Percentiles rank a stretch among this genome's conserved stretches.
phyloP scores from a whole-genome alignment of 1,140 invertebrate species.

The Cepaea nemoralis region DNA sequence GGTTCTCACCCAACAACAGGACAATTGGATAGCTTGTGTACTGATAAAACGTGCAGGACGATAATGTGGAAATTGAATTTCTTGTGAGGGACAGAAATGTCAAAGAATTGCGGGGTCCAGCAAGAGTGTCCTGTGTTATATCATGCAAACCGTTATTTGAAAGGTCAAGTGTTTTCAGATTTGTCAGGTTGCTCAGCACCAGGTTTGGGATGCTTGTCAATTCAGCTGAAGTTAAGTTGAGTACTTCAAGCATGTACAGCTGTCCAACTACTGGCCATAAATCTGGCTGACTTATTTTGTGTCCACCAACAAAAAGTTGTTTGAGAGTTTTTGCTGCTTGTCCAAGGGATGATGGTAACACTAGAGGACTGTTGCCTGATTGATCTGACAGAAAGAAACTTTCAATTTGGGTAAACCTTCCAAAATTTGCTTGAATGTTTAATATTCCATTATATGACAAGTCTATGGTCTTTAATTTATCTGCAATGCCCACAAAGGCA shows the following conservation, averaged over 20 bases:
- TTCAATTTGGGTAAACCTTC: not conserved
- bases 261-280: conserved; percentile 5
- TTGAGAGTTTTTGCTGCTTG: not conserved
- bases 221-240: not conserved
- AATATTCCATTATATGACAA: not conserved
- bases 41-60: conserved; percentile 7
- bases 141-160: not conserved
- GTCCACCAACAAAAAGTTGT: not conserved
- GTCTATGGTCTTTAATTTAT: not conserved
- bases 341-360: not conserved
- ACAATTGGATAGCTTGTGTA: conserved; percentile 9
- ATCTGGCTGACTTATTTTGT: too few species aligned
- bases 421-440: not conserved
- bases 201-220: not conserved
- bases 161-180: not conserved
- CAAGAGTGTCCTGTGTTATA: not conserved
- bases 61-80: not conserved
- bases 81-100: not conserved
- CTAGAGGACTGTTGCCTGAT: too few species aligned
- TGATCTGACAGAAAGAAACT: not conserved
- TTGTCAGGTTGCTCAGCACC: not conserved
- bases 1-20: not conserved
- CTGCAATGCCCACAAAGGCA: not conserved
- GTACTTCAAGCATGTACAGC: not conserved
- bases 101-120: not conserved